Percentiles rank a stretch among this genome's conserved stretches.
Evolutionary conservation across 2,888 invertebrate genomes (phyloP).

Genomic region (Stenurella melanura): DNA sequence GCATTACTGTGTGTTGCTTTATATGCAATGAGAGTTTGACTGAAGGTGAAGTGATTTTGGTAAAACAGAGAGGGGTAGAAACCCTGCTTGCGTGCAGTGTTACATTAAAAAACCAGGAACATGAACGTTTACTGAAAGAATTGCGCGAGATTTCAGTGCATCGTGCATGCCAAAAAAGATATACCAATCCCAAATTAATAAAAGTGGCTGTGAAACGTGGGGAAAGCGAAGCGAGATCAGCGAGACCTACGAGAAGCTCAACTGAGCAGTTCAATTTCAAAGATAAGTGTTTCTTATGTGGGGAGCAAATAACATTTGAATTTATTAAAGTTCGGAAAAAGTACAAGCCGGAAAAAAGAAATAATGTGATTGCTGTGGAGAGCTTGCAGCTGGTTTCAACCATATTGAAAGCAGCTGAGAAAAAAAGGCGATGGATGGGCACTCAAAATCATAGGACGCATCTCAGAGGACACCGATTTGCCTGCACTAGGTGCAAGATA

Average conservation of each 20-base stretch:
- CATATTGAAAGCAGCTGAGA: background rate
- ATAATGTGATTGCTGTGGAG: background rate
- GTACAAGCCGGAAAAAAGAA: background rate
- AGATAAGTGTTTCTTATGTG: constrained; percentile 11
- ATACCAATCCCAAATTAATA: constrained; percentile 11
- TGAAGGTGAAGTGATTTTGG: constrained; percentile 19
- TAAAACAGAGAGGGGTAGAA: constrained; percentile 2
- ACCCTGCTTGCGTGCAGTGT: constrained; percentile 17
- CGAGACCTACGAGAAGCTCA: constrained; percentile 12
- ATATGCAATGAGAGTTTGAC: constrained; percentile 10
- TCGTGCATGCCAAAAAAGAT: constrained; percentile 10
- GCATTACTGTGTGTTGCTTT: no score
- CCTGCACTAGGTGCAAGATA: constrained; percentile 11
- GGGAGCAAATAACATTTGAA: background rate
- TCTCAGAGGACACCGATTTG: no score
- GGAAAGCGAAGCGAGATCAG: constrained; percentile 11
- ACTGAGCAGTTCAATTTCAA: constrained; percentile 9
- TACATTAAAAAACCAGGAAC: constrained; percentile 12
- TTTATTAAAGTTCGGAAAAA: background rate
- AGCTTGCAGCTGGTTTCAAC: background rate
- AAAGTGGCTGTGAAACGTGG: constrained; percentile 11
- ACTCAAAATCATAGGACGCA: background rate
- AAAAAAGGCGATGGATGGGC: background rate
- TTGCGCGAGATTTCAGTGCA: constrained; percentile 9
- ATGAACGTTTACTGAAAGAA: constrained; percentile 16